A percentile compares a stretch with the other conserved stretches of the same genome.
These are phyloP conservation scores for Indicator indicator DNA, from an alignment of 2,113 vertebrate species.

Conservation along the genomic window DNA sequence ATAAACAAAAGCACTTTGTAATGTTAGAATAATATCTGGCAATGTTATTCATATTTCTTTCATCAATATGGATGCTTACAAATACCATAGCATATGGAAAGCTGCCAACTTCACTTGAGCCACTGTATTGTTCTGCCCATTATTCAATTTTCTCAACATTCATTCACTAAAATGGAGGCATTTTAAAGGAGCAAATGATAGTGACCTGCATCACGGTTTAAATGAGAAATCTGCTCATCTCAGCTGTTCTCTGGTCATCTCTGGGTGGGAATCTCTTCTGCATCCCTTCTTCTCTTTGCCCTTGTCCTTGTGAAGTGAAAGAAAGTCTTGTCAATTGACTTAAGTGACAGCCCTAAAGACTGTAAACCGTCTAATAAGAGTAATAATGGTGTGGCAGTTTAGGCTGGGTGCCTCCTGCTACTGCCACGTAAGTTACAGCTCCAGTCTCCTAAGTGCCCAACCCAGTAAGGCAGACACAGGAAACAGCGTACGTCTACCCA, in stretches of 20 bases:
- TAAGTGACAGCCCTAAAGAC: neutral
- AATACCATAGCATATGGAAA: slow-evolving; percentile 6
- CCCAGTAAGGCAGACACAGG: too few species aligned
- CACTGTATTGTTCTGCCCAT: neutral
- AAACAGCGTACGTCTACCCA: too few species aligned
- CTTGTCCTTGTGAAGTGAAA: neutral
- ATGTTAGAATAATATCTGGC: neutral
- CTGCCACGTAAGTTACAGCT: too few species aligned
- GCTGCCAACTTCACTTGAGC: neutral
- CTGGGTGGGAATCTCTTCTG: neutral
- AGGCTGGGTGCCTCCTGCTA: too few species aligned
- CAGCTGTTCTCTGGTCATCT: neutral
- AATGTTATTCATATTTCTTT: slow-evolving; percentile 8
- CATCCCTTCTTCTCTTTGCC: neutral
- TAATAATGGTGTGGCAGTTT: neutral
- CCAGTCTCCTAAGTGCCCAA: too few species aligned
- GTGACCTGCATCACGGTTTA: neutral
- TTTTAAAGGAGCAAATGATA: neutral
- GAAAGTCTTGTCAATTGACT: neutral
- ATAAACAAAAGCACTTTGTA: neutral
- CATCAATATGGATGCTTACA: neutral
- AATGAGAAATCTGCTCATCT: neutral
- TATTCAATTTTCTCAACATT: neutral
- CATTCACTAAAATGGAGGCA: neutral
- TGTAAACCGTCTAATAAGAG: neutral